Evolutionary conservation across 1,140 invertebrate genomes (phyloP).

Genomic region (Cherax quadricarinatus): DNA sequence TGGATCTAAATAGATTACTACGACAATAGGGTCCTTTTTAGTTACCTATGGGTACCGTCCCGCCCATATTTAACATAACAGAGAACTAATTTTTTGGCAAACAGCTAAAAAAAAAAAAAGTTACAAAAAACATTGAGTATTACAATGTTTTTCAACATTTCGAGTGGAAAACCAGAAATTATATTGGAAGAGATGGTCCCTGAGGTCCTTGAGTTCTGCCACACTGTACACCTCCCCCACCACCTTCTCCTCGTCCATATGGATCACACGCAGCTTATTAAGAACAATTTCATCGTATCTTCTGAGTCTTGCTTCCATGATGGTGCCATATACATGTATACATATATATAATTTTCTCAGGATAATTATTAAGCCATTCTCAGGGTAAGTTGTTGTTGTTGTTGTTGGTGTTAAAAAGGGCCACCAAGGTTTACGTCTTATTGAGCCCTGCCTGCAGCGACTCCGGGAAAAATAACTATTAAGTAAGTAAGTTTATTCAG

Average conservation of each 20-base stretch:
- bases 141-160: conserved; percentile 8
- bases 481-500: too few relatives aligned
- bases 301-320: conserved; percentile 12
- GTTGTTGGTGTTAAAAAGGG: background rate
- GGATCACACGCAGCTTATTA: background rate
- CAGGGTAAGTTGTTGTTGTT: background rate
- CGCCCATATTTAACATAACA: too few relatives aligned
- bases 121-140: background rate
- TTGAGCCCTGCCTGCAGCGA: too few relatives aligned
- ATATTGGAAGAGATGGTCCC: conserved; percentile 15
- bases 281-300: conserved; percentile 14
- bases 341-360: too few relatives aligned
- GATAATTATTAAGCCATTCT: too few relatives aligned
- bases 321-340: background rate
- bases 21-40: too few relatives aligned
- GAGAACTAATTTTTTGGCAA: too few relatives aligned
- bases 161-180: conserved; percentile 31
- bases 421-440: background rate
- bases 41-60: too few relatives aligned
- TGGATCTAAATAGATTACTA: too few relatives aligned
- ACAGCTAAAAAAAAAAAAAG: too few relatives aligned
- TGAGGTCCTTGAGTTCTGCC: background rate
- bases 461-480: too few relatives aligned
- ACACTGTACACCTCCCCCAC: background rate
- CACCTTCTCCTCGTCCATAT: conserved; percentile 17